Evolutionary conservation across 2,113 vertebrate genomes (phyloP), one percentile per base, ranked within the genome.

Genomic region (Tragelaphus strepsiceros): DNA sequence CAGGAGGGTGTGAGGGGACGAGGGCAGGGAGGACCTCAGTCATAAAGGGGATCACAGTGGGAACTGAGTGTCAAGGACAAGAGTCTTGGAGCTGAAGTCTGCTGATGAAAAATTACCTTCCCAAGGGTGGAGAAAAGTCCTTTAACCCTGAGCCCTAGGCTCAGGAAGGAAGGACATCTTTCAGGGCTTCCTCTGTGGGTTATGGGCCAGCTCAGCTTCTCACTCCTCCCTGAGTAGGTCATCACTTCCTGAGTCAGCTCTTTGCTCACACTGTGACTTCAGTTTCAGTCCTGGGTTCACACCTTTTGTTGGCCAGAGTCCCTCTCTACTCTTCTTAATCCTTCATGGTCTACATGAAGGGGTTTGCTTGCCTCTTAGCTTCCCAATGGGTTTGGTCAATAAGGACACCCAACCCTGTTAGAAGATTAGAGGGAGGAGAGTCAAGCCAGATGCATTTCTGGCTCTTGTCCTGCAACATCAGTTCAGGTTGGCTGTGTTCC

Each of bases 1-100:
- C 7, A 49, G 39, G 54, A 61, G 51, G 28, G 4, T 5, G 4
- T 3, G 39, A 67, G 6, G 39, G 15, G 17, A 5, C 0, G 12
- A 62, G 2, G 28, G 51, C 15, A 11, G 19, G 10, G 4, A 83
- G 30, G 4, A 14, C 14, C 15, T 2, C 15, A 11, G 4, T 58
- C 24, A 28, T 35, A 56, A 16, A 12, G 22, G 28, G 43, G 35
- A 26, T 93, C 2, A 7, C 2, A 16, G 35, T 54, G 59, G 56
- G 51, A 49, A 32, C 22, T 39, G 22, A 46, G 64, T 56, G 59
- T 30, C 39, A 46, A 39, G 30, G 61, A 85, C 39, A 30, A 89
- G 49, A 49, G 12, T 39, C 53, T 85, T 10, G 54, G 2, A 58
- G 58, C 10, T 54, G 35, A 11, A 16, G 6, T 14, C 32, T 93